Evolutionary conservation across 2,888 invertebrate genomes (phyloP).

Genomic region (Gortyna flavago): DNA sequence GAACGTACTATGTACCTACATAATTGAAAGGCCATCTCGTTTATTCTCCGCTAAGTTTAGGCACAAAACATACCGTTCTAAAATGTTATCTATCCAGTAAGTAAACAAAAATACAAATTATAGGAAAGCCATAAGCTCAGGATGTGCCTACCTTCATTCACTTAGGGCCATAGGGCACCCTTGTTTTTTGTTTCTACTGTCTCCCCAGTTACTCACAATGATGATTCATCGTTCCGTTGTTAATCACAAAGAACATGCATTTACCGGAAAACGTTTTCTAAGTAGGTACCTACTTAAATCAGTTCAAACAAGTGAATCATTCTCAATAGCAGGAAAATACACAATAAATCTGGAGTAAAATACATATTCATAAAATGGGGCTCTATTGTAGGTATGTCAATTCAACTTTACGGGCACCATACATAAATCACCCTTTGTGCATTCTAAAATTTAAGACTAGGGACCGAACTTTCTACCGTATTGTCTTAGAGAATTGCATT

Average conservation of each 20-base stretch:
- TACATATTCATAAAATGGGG: background rate
- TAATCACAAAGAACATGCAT: constrained; percentile 79
- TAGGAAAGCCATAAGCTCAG: background rate
- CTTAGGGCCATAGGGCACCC: constrained; percentile 59
- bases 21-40: constrained; percentile 19
- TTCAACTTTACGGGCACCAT: constrained; percentile 22
- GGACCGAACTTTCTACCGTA: background rate
- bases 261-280: constrained; percentile 70
- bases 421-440: constrained; percentile 30
- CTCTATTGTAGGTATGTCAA: constrained; percentile 15
- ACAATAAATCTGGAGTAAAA: constrained; percentile 24
- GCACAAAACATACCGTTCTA: background rate
- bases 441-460: background rate
- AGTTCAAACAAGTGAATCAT: constrained; percentile 27
- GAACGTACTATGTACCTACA: background rate
- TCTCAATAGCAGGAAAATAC: constrained; percentile 27
- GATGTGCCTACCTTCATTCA: constrained; percentile 12
- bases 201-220: constrained; percentile 81
- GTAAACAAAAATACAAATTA: constrained; percentile 20
- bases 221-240: constrained; percentile 85
- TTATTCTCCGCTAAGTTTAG: background rate
- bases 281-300: constrained; percentile 18
- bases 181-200: constrained; percentile 66
- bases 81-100: background rate
- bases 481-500: constrained; percentile 2